Conservation (phyloP, 2,888 invertebrate species). For the Drosophila dives region DNA sequence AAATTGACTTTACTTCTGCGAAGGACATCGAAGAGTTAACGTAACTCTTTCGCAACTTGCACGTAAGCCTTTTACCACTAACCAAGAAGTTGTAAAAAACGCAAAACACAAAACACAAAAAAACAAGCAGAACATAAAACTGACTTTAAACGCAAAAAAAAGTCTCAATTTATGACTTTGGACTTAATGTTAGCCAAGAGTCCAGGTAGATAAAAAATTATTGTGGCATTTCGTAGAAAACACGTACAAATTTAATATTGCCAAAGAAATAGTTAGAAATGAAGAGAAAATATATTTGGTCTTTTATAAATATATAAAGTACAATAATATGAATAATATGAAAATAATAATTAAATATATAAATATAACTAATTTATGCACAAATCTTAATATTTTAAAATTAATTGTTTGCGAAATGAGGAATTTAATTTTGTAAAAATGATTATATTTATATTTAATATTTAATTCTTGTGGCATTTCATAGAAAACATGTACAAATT, state of each 20-base stretch:
- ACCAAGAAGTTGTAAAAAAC: conserved; percentile 47
- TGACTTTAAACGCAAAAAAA: conserved; percentile 31
- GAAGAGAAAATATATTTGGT: not conserved
- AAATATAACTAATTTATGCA: too few relatives aligned
- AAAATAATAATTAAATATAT: too few relatives aligned
- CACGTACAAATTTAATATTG: not conserved
- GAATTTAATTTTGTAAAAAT: not conserved
- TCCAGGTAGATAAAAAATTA: conserved; percentile 17
- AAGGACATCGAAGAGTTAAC: conserved; percentile 75
- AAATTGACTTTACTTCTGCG: conserved; percentile 56
- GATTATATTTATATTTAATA: too few relatives aligned
- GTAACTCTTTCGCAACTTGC: conserved; percentile 82
- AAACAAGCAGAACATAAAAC: conserved; percentile 1
- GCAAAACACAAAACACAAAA: not conserved
- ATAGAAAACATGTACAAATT: conserved; percentile 5
- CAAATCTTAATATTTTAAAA: too few relatives aligned
- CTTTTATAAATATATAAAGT: not conserved
- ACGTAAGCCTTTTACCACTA: conserved; percentile 61
- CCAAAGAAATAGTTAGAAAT: not conserved
- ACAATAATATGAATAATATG: fast-evolving
- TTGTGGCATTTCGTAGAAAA: conserved; percentile 22
- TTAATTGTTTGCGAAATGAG: not conserved
- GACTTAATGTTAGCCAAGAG: conserved; percentile 48
- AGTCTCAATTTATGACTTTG: not conserved
- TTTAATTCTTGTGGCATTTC: conserved; percentile 10